A percentile compares a stretch with the other conserved stretches of the same genome.
phyloP scores from a whole-genome alignment of 2,113 vertebrate genomes.

The Melanostigma gelatinosum region DNA sequence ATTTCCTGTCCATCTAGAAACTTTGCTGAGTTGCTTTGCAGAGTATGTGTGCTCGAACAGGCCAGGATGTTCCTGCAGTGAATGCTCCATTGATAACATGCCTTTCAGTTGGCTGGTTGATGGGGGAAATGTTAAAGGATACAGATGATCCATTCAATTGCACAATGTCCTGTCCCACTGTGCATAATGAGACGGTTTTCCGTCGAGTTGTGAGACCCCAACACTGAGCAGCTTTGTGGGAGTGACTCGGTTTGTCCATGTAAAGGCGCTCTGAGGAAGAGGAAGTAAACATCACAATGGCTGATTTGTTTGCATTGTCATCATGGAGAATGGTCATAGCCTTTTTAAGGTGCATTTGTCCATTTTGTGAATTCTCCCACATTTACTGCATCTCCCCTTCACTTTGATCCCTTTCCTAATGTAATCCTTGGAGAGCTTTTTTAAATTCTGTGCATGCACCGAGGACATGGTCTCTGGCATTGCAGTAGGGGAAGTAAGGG shows the following conservation, averaged over 20 bases:
- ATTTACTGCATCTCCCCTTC: neutral
- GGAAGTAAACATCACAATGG: neutral
- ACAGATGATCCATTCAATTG: neutral
- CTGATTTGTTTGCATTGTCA: neutral
- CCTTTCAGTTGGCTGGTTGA: neutral
- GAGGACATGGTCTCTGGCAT: neutral
- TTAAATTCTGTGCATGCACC: neutral
- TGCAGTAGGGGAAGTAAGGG: neutral
- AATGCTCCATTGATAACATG: neutral
- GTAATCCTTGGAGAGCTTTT: neutral
- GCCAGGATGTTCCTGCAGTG: no score
- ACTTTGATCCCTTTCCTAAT: neutral
- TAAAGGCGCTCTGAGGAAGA: neutral
- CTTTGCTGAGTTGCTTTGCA: no score
- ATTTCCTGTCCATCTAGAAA: no score
- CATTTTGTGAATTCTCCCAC: neutral
- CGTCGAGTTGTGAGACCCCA: no score
- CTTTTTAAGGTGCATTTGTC: neutral
- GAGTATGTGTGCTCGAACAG: no score
- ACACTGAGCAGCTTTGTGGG: no score
- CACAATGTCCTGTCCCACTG: constrained; percentile 2
- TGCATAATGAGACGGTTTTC: neutral
- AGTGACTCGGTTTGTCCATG: neutral
- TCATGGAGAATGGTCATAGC: neutral
- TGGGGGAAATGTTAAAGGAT: neutral